A percentile compares a stretch with the other conserved stretches of the same genome.
Evolutionary conservation across 2,888 invertebrate genomes (phyloP).

Genomic region (Pyrrhia umbra): DNA sequence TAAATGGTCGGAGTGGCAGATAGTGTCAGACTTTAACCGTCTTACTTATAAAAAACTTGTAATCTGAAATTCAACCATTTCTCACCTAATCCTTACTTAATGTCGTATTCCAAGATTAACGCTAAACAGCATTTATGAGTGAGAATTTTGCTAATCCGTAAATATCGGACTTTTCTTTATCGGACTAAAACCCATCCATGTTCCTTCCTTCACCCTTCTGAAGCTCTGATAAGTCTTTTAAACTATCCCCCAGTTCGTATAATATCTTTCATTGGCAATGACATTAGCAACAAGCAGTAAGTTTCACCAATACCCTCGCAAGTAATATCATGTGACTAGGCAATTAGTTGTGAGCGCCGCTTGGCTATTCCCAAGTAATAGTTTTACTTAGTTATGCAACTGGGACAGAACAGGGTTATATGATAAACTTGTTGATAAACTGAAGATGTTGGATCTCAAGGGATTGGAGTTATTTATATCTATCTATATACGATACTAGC

Average conservation of each 20-base stretch:
- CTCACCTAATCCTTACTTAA: too few species aligned
- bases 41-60: too few species aligned
- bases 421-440: constrained; percentile 24
- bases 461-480: constrained; percentile 38
- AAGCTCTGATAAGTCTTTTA: too few species aligned
- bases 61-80: too few species aligned
- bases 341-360: constrained; percentile 21
- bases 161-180: too few species aligned
- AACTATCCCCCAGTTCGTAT: not conserved
- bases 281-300: not conserved
- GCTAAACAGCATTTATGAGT: too few species aligned
- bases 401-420: constrained; percentile 25
- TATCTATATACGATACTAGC: constrained; percentile 41
- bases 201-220: too few species aligned
- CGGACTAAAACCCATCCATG: too few species aligned
- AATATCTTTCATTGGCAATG: not conserved
- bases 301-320: not conserved
- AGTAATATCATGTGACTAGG: constrained; percentile 6
- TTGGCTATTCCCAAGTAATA: constrained; percentile 42
- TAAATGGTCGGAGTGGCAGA: too few species aligned
- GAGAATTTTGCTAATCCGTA: too few species aligned
- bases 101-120: too few species aligned
- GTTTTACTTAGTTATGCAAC: constrained; percentile 49
- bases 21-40: too few species aligned
- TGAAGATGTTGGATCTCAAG: not conserved